Conservation (phyloP, 2,113 vertebrate genomes). For the Misgurnus anguillicaudatus region DNA sequence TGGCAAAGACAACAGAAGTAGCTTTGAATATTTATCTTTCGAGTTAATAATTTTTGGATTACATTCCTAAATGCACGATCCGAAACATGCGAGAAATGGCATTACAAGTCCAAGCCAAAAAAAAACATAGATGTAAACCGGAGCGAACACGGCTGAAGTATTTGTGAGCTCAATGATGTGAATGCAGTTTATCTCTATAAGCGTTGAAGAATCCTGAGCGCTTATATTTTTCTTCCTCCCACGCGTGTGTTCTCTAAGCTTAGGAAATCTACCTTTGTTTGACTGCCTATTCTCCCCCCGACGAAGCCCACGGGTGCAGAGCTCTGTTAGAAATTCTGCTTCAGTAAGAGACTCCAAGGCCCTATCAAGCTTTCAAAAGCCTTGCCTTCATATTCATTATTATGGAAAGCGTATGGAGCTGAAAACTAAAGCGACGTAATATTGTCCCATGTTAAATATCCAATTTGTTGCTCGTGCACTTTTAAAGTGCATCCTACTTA, state of each 20-base stretch:
- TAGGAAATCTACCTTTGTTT: slow-evolving; percentile 50
- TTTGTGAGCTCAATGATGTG: slow-evolving; percentile 9
- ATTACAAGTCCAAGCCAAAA: slow-evolving; percentile 5
- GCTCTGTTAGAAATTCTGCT: slow-evolving; percentile 42
- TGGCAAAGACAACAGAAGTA: no score
- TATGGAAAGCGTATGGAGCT: slow-evolving; percentile 37
- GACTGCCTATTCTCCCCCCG: slow-evolving; percentile 36
- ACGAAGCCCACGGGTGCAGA: slow-evolving; percentile 41
- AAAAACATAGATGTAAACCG: background rate
- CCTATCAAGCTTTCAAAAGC: slow-evolving; percentile 47
- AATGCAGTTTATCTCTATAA: slow-evolving; percentile 23
- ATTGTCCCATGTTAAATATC: background rate
- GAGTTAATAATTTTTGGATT: background rate
- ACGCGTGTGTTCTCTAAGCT: slow-evolving; percentile 39
- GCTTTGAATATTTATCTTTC: no score
- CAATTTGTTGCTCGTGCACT: background rate
- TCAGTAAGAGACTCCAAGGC: slow-evolving; percentile 45
- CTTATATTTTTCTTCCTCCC: slow-evolving; percentile 47
- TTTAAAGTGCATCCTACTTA: background rate
- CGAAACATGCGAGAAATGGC: background rate
- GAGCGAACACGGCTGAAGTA: slow-evolving; percentile 15
- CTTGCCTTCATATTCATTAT: slow-evolving; percentile 43
- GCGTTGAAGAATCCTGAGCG: slow-evolving; percentile 34
- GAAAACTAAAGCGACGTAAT: slow-evolving; percentile 10
- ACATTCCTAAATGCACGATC: background rate